These are phyloP conservation scores for Phaenicophaeus curvirostris DNA, from an alignment of 2,797 vertebrate species.

Conservation along the genomic window DNA sequence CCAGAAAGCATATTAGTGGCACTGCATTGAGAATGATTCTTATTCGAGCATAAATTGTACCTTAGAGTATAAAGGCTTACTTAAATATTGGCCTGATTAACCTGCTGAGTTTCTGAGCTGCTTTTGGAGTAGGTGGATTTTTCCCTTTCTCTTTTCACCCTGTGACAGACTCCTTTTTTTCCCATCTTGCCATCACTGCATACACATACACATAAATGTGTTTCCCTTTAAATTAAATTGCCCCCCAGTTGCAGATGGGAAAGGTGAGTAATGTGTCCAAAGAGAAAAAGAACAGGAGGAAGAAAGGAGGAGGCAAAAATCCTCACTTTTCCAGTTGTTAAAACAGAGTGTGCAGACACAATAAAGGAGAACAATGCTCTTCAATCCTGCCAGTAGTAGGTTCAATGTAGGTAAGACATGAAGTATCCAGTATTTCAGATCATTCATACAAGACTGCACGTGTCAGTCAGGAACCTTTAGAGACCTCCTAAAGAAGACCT, in stretches of 20 bases:
- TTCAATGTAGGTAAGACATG: not conserved
- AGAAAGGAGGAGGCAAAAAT: not conserved
- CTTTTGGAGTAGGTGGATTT: not conserved
- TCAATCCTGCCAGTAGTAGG: not conserved
- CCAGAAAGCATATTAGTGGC: not conserved
- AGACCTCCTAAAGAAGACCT: not conserved
- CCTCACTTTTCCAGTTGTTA: not conserved
- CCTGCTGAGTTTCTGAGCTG: not conserved
- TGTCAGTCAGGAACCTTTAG: not conserved
- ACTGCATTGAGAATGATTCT: not conserved
- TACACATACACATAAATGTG: not conserved
- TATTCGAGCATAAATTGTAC: not conserved
- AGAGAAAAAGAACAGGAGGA: not conserved
- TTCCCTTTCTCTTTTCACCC: not conserved
- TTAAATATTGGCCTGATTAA: not conserved
- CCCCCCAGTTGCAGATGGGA: not conserved
- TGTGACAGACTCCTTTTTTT: not conserved
- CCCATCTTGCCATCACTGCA: not conserved
- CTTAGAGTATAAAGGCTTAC: not conserved
- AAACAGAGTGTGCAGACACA: not conserved
- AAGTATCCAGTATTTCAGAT: not conserved
- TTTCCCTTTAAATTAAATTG: not conserved
- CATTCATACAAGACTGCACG: not conserved
- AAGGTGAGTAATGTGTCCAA: not conserved
- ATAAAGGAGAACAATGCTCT: not conserved